phyloP scores from a whole-genome alignment of 92 coral and sea anemone species.

The Zoanthus solanderi region DNA sequence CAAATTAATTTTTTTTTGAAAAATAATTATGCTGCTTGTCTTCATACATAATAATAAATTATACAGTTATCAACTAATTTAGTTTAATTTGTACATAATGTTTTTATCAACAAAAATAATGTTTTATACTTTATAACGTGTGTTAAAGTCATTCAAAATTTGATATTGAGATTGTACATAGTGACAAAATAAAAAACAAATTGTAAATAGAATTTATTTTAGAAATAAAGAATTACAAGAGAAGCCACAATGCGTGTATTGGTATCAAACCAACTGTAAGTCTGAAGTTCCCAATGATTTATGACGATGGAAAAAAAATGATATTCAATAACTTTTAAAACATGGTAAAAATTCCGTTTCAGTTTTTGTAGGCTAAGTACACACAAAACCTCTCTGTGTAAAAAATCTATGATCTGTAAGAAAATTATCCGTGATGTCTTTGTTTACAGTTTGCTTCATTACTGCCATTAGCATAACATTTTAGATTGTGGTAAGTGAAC shows the following conservation, averaged over 20 bases:
- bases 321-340: too few relatives aligned
- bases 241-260: background rate
- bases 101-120: slow-evolving; percentile 15
- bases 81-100: slow-evolving; percentile 39
- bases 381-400: too few relatives aligned
- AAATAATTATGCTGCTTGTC: background rate
- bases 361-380: too few relatives aligned
- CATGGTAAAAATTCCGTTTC: too few relatives aligned
- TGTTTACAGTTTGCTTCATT: too few relatives aligned
- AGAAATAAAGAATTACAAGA: slow-evolving; percentile 25
- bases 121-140: slow-evolving; percentile 21
- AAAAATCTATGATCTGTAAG: too few relatives aligned
- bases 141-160: background rate
- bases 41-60: background rate
- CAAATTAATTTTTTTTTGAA: background rate
- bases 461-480: too few relatives aligned
- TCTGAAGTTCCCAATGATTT: too few relatives aligned
- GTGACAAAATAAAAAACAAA: background rate
- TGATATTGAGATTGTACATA: slow-evolving; percentile 34
- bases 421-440: too few relatives aligned
- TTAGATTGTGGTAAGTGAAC: too few relatives aligned
- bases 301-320: too few relatives aligned
- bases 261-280: too few relatives aligned
- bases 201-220: slow-evolving; percentile 45
- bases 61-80: background rate